These are phyloP conservation scores for Aix galericulata DNA, from an alignment of 2,113 vertebrate species.

Conservation along the genomic window DNA sequence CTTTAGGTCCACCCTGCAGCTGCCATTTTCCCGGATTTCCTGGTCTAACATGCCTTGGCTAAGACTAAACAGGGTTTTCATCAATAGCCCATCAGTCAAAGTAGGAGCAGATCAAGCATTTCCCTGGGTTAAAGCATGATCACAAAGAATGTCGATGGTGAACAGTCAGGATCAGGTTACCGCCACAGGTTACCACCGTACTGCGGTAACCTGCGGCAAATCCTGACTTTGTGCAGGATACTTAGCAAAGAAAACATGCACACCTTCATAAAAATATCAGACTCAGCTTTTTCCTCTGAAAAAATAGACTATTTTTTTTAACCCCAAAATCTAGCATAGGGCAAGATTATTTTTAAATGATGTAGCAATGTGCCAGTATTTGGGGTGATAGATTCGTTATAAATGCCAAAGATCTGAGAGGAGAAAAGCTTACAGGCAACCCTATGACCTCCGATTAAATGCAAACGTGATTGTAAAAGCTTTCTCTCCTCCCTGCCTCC, in stretches of 20 bases:
- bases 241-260: background rate
- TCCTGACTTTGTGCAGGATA: background rate
- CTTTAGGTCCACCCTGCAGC: background rate
- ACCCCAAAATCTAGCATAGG: background rate
- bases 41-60: background rate
- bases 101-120: background rate
- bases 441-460: background rate
- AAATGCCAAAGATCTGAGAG: conserved; percentile 4
- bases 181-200: background rate
- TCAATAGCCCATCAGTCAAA: background rate
- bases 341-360: background rate
- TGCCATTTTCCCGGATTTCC: background rate
- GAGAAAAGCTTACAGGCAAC: conserved; percentile 23
- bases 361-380: background rate
- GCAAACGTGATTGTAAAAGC: conserved; percentile 26
- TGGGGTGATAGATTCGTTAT: background rate
- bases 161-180: background rate
- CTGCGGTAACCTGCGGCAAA: background rate
- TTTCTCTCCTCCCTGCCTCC: conserved; percentile 3
- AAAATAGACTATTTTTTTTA: background rate
- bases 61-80: background rate
- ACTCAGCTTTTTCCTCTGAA: background rate
- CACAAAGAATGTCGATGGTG: accelerated
- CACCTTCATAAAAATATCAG: background rate
- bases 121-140: background rate